These are phyloP conservation scores for Microplitis deprimator DNA, from an alignment of 2,888 invertebrate genomes.

Conservation along the genomic window DNA sequence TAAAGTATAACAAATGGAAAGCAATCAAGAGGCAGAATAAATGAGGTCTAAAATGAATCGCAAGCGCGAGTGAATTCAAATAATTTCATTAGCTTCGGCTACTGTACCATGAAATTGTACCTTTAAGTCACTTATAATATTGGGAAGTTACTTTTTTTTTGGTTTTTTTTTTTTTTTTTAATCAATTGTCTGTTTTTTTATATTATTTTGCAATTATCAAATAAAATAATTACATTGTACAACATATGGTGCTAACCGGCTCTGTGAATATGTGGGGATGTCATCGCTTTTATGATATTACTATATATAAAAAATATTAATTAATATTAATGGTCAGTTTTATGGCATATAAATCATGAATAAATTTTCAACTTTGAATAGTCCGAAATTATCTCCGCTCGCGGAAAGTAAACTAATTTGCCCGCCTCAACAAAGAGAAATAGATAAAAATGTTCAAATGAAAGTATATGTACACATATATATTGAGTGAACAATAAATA, in stretches of 20 bases:
- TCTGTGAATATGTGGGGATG: constrained; percentile 66
- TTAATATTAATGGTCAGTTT: background rate
- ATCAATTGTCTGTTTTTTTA: too few species aligned
- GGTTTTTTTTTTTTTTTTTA: background rate
- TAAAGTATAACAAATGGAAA: background rate
- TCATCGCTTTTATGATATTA: constrained; percentile 50
- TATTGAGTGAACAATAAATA: background rate
- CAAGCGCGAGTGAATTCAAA: background rate
- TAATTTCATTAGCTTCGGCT: constrained; percentile 1
- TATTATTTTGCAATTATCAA: too few species aligned
- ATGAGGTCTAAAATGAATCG: background rate
- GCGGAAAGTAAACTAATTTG: background rate
- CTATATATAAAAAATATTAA: background rate
- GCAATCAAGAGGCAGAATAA: background rate
- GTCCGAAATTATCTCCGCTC: background rate
- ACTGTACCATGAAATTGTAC: background rate
- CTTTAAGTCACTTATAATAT: background rate
- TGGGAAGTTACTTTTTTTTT: background rate
- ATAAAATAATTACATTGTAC: constrained; percentile 45
- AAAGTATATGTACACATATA: background rate
- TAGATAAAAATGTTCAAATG: background rate
- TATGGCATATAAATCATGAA: background rate
- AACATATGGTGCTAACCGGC: constrained; percentile 64
- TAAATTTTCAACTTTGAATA: background rate
- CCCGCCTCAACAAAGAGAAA: background rate